phyloP scores from a whole-genome alignment of 2,113 vertebrate species.

The Cochlearius cochlearius region DNA sequence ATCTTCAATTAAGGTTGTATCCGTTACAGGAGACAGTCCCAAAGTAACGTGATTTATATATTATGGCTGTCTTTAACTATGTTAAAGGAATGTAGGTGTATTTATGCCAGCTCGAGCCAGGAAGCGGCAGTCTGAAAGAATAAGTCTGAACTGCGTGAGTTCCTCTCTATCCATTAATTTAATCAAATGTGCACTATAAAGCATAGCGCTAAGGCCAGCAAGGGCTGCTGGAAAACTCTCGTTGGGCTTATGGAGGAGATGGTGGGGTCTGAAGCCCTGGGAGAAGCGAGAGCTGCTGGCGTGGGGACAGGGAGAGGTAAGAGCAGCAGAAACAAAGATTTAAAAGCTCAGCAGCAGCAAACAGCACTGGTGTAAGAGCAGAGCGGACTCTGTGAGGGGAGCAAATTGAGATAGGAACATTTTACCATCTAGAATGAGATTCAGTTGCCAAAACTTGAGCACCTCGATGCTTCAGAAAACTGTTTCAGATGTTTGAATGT shows the following conservation, averaged over 20 bases:
- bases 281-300: background rate
- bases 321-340: background rate
- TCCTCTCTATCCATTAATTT: background rate
- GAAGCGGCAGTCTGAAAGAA: background rate
- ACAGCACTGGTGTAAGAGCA: background rate
- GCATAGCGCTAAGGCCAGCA: background rate
- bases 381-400: background rate
- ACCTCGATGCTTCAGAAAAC: background rate
- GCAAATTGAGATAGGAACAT: background rate
- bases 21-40: background rate
- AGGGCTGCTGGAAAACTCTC: background rate
- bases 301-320: background rate
- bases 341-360: background rate
- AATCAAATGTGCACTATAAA: background rate
- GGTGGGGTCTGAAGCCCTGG: background rate
- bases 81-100: background rate
- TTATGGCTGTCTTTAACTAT: background rate
- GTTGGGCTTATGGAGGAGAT: background rate
- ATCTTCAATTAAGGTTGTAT: background rate
- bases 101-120: background rate
- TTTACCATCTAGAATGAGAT: background rate
- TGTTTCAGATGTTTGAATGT: background rate
- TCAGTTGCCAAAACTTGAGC: background rate
- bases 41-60: background rate
- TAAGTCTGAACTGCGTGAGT: background rate